Conservation (phyloP, 2,797 vertebrate genomes). For the Oryzias sinensis region DNA sequence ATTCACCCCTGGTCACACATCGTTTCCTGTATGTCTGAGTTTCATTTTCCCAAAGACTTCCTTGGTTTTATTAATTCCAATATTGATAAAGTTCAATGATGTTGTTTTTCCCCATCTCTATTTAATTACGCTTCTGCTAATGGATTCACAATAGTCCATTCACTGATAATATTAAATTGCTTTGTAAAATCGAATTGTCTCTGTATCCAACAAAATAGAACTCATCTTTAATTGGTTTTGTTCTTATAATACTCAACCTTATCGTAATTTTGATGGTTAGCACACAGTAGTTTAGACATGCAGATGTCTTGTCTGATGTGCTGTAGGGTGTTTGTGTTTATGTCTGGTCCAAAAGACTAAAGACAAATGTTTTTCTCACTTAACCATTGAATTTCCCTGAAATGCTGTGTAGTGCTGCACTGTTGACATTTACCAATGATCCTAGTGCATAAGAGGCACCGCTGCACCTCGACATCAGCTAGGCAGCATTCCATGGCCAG, state of each 20-base stretch:
- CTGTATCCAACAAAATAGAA: slow-evolving; percentile 21
- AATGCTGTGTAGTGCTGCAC: slow-evolving; percentile 23
- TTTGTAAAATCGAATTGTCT: slow-evolving; percentile 20
- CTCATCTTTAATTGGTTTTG: slow-evolving; percentile 27
- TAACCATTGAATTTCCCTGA: slow-evolving; percentile 20
- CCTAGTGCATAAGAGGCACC: slow-evolving; percentile 51
- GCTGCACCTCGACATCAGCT: slow-evolving; percentile 55
- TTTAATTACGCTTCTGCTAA: slow-evolving; percentile 47
- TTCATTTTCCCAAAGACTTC: slow-evolving; percentile 15
- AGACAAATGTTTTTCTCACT: slow-evolving; percentile 9
- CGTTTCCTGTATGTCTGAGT: slow-evolving; percentile 14
- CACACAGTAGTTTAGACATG: slow-evolving; percentile 9
- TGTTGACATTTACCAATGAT: slow-evolving; percentile 45
- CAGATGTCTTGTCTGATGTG: slow-evolving; percentile 7
- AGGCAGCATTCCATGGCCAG: slow-evolving; percentile 63
- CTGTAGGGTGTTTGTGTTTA: neutral
- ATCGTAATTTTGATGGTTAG: slow-evolving; percentile 10
- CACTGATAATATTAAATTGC: slow-evolving; percentile 21
- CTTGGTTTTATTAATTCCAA: slow-evolving; percentile 25
- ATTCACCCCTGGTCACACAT: slow-evolving; percentile 31
- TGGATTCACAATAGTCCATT: slow-evolving; percentile 20
- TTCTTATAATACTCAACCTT: slow-evolving; percentile 27
- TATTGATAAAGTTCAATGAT: slow-evolving; percentile 33
- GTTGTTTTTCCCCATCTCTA: slow-evolving; percentile 43
- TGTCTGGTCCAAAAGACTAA: neutral